phyloP scores from a whole-genome alignment of 2,797 vertebrate genomes.

The Propithecus deckenii region DNA sequence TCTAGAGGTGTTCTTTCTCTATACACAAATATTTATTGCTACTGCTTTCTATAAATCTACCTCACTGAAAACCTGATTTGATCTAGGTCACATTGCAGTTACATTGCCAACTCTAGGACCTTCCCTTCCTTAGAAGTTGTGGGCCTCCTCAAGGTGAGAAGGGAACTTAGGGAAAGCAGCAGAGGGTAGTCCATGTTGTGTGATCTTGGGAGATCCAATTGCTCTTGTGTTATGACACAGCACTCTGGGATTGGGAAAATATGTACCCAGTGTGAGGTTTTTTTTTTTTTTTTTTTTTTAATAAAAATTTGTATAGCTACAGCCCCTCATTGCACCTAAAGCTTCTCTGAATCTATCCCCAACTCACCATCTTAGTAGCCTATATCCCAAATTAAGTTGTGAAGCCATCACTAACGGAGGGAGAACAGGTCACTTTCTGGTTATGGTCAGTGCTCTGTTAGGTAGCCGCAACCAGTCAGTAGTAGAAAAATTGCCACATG shows the following conservation, averaged over 20 bases:
- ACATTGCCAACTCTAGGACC: neutral
- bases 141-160: neutral
- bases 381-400: neutral
- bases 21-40: neutral
- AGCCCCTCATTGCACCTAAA: neutral
- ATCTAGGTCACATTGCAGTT: neutral
- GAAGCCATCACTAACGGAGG: neutral
- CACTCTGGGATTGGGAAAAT: neutral
- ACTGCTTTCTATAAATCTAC: neutral
- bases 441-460: neutral
- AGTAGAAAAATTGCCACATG: neutral
- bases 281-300: neutral
- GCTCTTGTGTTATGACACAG: neutral
- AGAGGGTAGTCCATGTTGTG: neutral
- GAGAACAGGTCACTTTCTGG: neutral
- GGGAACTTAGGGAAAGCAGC: neutral
- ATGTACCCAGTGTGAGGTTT: neutral
- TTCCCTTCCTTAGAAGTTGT: neutral
- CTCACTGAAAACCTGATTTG: neutral
- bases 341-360: neutral
- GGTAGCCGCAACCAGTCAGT: neutral
- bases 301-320: neutral
- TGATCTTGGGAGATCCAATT: neutral
- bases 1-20: neutral
- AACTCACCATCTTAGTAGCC: neutral